Conservation (phyloP, 2,113 vertebrate species). For the Antechinus stuartii region DNA sequence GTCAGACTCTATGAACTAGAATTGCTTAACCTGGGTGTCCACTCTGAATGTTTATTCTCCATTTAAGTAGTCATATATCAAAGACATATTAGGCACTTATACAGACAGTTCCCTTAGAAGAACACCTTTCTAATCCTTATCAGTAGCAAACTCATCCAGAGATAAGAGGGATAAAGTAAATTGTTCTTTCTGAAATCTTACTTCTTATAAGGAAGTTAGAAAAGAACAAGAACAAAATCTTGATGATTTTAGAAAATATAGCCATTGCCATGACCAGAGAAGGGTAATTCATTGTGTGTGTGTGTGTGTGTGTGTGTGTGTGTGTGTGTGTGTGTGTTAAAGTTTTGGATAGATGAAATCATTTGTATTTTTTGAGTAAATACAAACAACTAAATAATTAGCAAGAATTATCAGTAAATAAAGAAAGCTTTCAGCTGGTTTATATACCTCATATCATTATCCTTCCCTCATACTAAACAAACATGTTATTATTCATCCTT, state of each 20-base stretch:
- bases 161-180: neutral
- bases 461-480: neutral
- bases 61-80: neutral
- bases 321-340: too few relatives aligned
- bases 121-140: neutral
- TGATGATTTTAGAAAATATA: neutral
- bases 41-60: neutral
- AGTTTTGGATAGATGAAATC: neutral
- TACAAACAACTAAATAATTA: neutral
- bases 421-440: neutral
- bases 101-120: neutral
- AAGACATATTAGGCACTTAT: neutral
- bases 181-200: neutral
- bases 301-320: too few relatives aligned
- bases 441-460: neutral
- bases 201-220: neutral
- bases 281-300: neutral
- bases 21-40: neutral
- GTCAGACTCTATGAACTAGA: neutral
- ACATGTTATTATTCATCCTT: neutral
- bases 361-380: neutral
- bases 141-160: neutral
- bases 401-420: neutral
- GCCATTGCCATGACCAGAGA: neutral
- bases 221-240: neutral